Evolutionary conservation across 2,113 vertebrate genomes (phyloP), one percentile per base, ranked within the genome.

Genomic region (Sminthopsis crassicaudata): DNA sequence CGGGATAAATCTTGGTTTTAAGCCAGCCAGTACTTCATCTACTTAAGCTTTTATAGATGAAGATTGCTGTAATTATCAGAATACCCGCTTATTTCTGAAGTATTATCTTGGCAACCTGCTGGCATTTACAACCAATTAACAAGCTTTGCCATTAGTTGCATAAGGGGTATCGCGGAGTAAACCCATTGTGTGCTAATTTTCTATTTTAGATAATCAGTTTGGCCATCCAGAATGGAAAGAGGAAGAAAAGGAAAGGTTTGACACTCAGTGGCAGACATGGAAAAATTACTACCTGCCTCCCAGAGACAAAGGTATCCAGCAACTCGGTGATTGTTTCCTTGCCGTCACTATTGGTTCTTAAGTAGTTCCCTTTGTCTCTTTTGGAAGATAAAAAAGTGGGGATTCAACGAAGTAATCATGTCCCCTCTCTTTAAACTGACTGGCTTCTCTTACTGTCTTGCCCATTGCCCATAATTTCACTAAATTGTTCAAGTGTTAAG

Each of bases 11-110:
- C 99, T 99, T 99, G 99, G 99, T 99, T 99, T 98, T 98, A 98
- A 99, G 99, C 98, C 99, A 99, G 98, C 99, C 98, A 98, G 98
- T 99, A 99, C 99, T 99, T 99, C 99, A 99, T 99, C 98, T 98
- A 99, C 98, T 99, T 99, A 99, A 99, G 99, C 98, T 99, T 99
- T 99, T 99, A 98, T 99, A 99, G 99, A 99, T 99, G 99, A 99
- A 99, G 99, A 99, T 99, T 99, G 99, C 99, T 99, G 99, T 99
- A 99, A 99, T 99, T 99, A 99, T 99, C 99, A 99, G 99, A 99
- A 99, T 99, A 99, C 99, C 99, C 99, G 99, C 99, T 99, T 99
- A 99, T 99, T 99, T 99, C 99, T 98, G 98, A 99, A 99, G 99
- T 99, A 99, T 99, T 99, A 99, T 99, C 99, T 99, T 98, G 99